A percentile compares a stretch with the other conserved stretches of the same genome.
Conservation (phyloP, 1,140 invertebrate species). For the Amphibalanus amphitrite region DNA sequence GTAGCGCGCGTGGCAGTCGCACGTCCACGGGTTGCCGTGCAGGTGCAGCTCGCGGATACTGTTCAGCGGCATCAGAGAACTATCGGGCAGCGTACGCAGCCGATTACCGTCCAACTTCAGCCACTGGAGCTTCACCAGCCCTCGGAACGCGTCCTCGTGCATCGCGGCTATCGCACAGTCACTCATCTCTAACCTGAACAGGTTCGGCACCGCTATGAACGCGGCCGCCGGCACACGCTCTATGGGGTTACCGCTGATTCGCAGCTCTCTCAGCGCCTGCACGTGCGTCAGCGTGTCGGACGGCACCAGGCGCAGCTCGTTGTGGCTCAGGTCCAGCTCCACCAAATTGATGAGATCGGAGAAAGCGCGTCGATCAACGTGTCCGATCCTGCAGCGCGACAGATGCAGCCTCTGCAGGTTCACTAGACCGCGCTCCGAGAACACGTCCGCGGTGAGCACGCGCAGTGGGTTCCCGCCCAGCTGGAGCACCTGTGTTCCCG, state of each 20-base stretch:
- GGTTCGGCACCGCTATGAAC: conserved; percentile 43
- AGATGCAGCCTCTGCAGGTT: conserved; percentile 74
- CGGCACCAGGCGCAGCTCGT: conserved; percentile 44
- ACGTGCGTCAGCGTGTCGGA: conserved; percentile 48
- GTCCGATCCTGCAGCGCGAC: conserved; percentile 43
- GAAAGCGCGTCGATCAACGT: conserved; percentile 65
- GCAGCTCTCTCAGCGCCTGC: conserved; percentile 51
- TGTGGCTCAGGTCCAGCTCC: conserved; percentile 57
- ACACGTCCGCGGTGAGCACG: conserved; percentile 57
- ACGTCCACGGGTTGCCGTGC: conserved; percentile 61
- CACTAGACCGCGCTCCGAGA: conserved; percentile 53
- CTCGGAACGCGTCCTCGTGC: conserved; percentile 47
- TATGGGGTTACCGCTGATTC: conserved; percentile 52
- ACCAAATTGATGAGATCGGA: conserved; percentile 65
- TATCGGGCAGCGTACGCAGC: conserved; percentile 39
- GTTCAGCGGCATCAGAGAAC: conserved; percentile 37
- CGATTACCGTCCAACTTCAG: conserved; percentile 56
- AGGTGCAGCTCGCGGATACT: conserved; percentile 54
- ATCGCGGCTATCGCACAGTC: conserved; percentile 45
- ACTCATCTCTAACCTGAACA: conserved; percentile 51
- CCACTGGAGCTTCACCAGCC: conserved; percentile 51
- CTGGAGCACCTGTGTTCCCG: conserved; percentile 53
- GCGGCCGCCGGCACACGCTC: conserved; percentile 44
- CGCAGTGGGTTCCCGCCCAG: conserved; percentile 68
- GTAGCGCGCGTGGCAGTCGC: conserved; percentile 52